Evolutionary conservation across 2,113 vertebrate species (phyloP).

Genomic region (Herpetotheres cachinnans): DNA sequence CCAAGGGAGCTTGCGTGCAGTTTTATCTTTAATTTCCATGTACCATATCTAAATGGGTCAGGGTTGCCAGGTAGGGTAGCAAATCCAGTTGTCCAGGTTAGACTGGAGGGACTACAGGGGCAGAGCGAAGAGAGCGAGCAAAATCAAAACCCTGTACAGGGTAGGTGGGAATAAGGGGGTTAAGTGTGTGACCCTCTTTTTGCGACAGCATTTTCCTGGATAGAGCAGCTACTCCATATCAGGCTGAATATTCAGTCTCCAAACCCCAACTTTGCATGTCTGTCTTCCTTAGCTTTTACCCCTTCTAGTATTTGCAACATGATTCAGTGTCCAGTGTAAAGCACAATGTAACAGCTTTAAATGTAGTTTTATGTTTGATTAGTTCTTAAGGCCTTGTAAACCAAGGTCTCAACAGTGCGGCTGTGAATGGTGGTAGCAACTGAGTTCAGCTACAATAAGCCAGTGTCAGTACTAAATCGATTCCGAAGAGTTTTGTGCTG

Average conservation of each 20-base stretch:
- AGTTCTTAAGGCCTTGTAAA: background rate
- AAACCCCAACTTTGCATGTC: background rate
- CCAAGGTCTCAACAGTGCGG: background rate
- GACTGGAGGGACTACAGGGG: background rate
- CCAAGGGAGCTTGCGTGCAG: background rate
- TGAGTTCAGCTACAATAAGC: background rate
- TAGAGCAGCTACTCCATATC: background rate
- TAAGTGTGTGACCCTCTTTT: background rate
- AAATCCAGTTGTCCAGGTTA: background rate
- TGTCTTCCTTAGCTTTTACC: background rate
- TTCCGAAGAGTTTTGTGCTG: background rate
- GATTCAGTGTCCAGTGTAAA: background rate
- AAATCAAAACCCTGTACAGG: background rate
- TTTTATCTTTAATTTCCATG: background rate
- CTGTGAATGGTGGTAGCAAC: background rate
- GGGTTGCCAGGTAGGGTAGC: background rate
- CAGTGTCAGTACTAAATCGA: background rate
- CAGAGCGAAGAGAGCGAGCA: background rate
- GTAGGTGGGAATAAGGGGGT: background rate
- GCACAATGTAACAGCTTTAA: background rate
- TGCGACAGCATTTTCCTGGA: background rate
- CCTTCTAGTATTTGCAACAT: background rate
- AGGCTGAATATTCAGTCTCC: background rate
- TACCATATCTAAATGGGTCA: background rate
- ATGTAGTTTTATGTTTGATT: background rate